Base-by-base conservation (phyloP, 2,888 invertebrate species). In the Hipparchia semele region DNA sequence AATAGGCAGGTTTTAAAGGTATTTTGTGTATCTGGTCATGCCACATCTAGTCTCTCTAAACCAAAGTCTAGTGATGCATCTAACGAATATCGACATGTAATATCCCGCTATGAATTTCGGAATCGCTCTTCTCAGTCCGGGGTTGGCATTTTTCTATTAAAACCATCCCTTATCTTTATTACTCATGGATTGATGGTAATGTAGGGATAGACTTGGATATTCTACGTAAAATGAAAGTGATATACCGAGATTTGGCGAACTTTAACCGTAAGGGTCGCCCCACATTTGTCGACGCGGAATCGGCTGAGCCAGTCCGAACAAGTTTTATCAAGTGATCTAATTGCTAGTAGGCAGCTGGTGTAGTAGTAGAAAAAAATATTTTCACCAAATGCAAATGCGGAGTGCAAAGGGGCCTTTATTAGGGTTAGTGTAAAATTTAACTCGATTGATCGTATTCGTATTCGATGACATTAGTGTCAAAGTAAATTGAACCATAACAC, bases 21-120 rank as follows among this genome's bases (percentile, higher is more conserved):
- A 0, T 9, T n/a, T 7, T 53, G 12, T 10, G 10, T 2, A 58
- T 58, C 12, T 1, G 10, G 12, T 13, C 10, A n/a, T n/a, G 68
- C 59, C 84, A 73, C 77, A 84, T 89, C 89, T 66, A 88, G 87
- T 68, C 5, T 2, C 8, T 54, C 33, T 73, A 75, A 23, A 77
- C 76, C 64, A 75, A 45, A 73, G 61, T 65, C 74, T 78, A 82
- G 82, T 80, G 82, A 82, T 78, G 83, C 83, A 82, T 75, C 71
- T 80, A 83, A 83, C 79, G 75, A 79, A 80, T 78, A 79, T 81
- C 77, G 82, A 81, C 82, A 76, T 73, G 75, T 78, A 79, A 83
- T 82, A 81, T 79, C 76, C 75, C 80, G 78, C 77, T 73, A 76
- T 76, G 77, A 75, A 76, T 77, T 76, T 74, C 74, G 74, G 76